These are phyloP conservation scores for Branchinecta lindahli DNA, from an alignment of 1,140 invertebrate genomes.

Conservation along the genomic window DNA sequence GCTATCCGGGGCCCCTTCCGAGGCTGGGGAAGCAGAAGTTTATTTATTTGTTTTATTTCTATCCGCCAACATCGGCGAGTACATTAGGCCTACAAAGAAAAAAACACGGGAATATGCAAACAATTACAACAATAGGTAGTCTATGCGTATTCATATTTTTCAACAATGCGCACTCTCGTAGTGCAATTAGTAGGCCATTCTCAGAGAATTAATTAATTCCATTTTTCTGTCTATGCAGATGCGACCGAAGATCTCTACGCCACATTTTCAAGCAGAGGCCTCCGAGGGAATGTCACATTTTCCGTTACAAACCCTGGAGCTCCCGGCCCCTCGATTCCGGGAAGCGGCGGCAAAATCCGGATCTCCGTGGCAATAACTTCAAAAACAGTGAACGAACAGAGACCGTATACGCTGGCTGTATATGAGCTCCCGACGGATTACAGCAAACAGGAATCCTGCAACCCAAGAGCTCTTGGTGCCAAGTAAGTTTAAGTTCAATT, in stretches of 20 bases:
- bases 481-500: background rate
- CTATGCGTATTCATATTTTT: too few relatives aligned
- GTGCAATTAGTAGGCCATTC: too few relatives aligned
- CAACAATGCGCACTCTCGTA: too few relatives aligned
- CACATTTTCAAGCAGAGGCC: background rate
- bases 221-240: background rate
- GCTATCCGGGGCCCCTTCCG: too few relatives aligned
- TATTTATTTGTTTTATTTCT: too few relatives aligned
- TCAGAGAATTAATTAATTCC: too few relatives aligned
- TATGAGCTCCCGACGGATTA: background rate
- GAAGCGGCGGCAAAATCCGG: background rate
- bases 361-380: background rate
- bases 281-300: background rate
- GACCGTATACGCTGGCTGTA: background rate
- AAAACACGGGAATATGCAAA: too few relatives aligned
- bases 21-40: too few relatives aligned
- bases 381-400: background rate
- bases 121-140: too few relatives aligned
- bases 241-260: background rate
- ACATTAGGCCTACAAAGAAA: too few relatives aligned
- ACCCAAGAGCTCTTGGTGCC: background rate
- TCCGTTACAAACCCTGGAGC: background rate
- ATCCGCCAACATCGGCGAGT: too few relatives aligned
- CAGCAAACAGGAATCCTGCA: conserved; percentile 3
- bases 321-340: background rate